phyloP scores from a whole-genome alignment of 2,888 invertebrate genomes.

The Drosophila rubida region DNA sequence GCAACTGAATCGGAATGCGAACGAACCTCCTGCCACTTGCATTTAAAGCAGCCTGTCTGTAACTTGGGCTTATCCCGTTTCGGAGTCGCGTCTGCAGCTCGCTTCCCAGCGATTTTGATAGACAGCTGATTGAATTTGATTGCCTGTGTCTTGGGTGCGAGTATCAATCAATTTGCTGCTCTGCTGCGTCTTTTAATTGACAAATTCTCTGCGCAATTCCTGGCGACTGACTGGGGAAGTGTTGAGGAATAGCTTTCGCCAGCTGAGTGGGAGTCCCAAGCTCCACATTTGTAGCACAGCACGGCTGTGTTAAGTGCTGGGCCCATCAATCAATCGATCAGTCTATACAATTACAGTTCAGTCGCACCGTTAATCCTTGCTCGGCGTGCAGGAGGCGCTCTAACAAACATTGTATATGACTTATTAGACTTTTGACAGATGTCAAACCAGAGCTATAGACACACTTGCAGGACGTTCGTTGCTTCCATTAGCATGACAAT shows the following conservation, averaged over 20 bases:
- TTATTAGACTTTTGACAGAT: constrained; percentile 82
- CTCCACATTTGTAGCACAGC: background rate
- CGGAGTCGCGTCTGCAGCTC: constrained; percentile 6
- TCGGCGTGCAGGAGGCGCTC: constrained; percentile 39
- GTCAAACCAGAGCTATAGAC: constrained; percentile 68
- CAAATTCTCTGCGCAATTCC: constrained; percentile 40
- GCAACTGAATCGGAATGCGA: background rate
- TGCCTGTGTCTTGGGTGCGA: constrained; percentile 17
- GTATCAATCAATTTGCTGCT: constrained; percentile 71
- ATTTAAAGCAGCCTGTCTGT: constrained; percentile 25
- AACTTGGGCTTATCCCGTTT: constrained; percentile 19
- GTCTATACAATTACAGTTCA: constrained; percentile 52
- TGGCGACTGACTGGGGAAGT: background rate
- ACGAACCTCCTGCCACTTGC: constrained; percentile 35
- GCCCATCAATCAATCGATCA: constrained; percentile 42
- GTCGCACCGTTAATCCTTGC: constrained; percentile 56
- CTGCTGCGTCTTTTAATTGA: constrained; percentile 61
- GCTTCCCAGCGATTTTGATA: constrained; percentile 22
- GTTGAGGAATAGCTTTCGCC: constrained; percentile 8
- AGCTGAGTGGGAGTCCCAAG: background rate
- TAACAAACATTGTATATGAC: constrained; percentile 66
- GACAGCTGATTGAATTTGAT: constrained; percentile 43
- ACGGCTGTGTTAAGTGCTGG: background rate
- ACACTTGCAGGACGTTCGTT: constrained; percentile 53
- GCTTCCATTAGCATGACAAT: constrained; percentile 57